These are phyloP conservation scores for Mythimna impura DNA, from an alignment of 2,888 invertebrate species.

Conservation along the genomic window DNA sequence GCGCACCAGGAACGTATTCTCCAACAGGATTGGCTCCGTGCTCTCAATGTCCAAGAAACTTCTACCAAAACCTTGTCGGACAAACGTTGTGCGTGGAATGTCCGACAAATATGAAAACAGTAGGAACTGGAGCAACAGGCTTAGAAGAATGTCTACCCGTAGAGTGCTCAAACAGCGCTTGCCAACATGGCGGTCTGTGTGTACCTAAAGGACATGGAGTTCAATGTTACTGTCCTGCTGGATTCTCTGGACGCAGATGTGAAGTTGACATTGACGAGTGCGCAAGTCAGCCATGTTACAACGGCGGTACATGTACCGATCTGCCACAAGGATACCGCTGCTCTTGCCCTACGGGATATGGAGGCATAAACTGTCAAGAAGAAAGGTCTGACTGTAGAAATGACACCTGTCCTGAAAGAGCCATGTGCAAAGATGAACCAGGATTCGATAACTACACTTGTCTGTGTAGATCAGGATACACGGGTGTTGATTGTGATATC, in stretches of 20 bases:
- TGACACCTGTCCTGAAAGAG: conserved; percentile 98
- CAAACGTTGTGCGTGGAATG: conserved; percentile 97
- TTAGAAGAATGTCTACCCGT: conserved; percentile 96
- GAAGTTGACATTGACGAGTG: conserved; percentile 99
- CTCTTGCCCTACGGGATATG: conserved; percentile 96
- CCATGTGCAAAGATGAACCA: conserved; percentile 99
- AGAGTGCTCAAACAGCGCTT: conserved; percentile 96
- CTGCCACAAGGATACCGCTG: conserved; percentile 98
- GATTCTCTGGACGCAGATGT: conserved; percentile 97
- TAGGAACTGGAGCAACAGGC: conserved; percentile 94
- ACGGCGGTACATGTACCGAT: conserved; percentile 97
- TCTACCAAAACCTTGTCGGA: conserved; percentile 96
- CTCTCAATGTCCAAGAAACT: conserved; percentile 97
- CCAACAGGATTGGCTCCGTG: conserved; percentile 98
- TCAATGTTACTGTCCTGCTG: conserved; percentile 98
- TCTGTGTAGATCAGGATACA: conserved; percentile 98
- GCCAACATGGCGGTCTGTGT: conserved; percentile 97
- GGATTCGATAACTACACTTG: conserved; percentile 97
- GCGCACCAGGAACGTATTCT: conserved; percentile 97
- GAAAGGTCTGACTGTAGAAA: conserved; percentile 96
- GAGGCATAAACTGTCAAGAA: conserved; percentile 98
- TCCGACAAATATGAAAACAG: conserved; percentile 97
- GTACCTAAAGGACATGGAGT: conserved; percentile 96
- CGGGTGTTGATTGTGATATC: conserved; percentile 97
- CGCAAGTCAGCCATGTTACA: conserved; percentile 97